A percentile compares a stretch with the other conserved stretches of the same genome.
Evolutionary conservation across 2,888 invertebrate genomes (phyloP).

Genomic region (Conchocele bisecta): DNA sequence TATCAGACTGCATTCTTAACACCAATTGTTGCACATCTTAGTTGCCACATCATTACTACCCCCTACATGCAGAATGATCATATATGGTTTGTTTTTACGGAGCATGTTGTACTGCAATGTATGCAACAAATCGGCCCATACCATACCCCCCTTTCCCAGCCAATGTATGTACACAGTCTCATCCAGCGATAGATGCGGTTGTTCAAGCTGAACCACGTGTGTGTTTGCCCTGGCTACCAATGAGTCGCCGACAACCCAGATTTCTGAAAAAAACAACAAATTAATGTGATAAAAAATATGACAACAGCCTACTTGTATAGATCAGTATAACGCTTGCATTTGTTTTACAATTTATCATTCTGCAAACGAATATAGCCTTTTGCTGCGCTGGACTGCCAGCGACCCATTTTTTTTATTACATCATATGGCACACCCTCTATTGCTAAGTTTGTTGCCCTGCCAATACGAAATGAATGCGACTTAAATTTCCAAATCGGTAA

Average conservation of each 20-base stretch:
- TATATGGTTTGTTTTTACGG: background rate
- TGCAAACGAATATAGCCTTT: background rate
- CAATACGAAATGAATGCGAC: conserved; percentile 4
- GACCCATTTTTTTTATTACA: background rate
- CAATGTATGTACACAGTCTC: background rate
- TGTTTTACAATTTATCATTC: too few relatives aligned
- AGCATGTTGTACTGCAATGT: background rate
- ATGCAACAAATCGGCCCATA: background rate
- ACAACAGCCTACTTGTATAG: background rate
- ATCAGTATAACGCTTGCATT: too few relatives aligned
- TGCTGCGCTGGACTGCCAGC: background rate
- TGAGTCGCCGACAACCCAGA: background rate
- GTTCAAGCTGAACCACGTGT: background rate
- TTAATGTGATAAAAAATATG: background rate
- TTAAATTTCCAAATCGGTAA: background rate
- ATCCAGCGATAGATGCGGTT: too few relatives aligned
- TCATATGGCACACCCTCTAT: background rate
- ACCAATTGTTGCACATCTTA: background rate
- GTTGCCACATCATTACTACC: background rate
- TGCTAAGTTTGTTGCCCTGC: conserved; percentile 1
- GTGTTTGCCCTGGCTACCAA: background rate
- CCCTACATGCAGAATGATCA: background rate
- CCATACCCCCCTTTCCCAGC: background rate
- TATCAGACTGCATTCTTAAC: background rate
- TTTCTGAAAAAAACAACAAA: background rate